A percentile compares a stretch with the other conserved stretches of the same genome.
These are phyloP conservation scores for Rhamnusium bicolor DNA, from an alignment of 2,888 invertebrate species.

Conservation along the genomic window DNA sequence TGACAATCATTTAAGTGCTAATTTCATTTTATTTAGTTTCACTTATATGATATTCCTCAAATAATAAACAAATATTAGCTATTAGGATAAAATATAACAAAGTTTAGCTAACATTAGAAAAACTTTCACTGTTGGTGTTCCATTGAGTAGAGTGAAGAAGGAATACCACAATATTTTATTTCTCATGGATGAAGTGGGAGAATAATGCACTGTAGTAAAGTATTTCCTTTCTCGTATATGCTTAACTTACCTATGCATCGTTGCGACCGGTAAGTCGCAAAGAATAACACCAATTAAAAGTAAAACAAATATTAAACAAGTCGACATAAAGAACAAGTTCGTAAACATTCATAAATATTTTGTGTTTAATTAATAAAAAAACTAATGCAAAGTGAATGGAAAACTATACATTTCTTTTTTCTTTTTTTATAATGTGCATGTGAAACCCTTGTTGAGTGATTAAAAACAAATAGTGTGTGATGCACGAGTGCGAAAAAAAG, in stretches of 20 bases:
- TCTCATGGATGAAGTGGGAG: slow-evolving; percentile 3
- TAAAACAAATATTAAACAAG: not conserved
- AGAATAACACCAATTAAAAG: not conserved
- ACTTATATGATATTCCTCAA: not conserved
- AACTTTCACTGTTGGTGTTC: slow-evolving; percentile 6
- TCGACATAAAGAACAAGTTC: not conserved
- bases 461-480: slow-evolving; percentile 7
- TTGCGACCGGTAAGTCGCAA: not conserved
- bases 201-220: not conserved
- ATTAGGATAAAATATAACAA: not conserved
- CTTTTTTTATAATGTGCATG: not conserved
- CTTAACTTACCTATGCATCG: not conserved
- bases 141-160: not conserved
- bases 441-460: not conserved
- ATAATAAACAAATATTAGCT: not conserved
- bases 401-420: not conserved
- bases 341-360: not conserved
- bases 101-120: too few relatives aligned
- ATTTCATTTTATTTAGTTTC: not conserved
- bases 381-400: not conserved
- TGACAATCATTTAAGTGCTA: not conserved
- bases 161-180: not conserved
- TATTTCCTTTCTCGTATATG: not conserved
- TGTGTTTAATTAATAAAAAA: not conserved
- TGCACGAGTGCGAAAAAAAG: not conserved